Percentiles rank a stretch among this genome's conserved stretches.
These are phyloP conservation scores for Willisornis vidua DNA, from an alignment of 2,113 vertebrate genomes.

Conservation along the genomic window DNA sequence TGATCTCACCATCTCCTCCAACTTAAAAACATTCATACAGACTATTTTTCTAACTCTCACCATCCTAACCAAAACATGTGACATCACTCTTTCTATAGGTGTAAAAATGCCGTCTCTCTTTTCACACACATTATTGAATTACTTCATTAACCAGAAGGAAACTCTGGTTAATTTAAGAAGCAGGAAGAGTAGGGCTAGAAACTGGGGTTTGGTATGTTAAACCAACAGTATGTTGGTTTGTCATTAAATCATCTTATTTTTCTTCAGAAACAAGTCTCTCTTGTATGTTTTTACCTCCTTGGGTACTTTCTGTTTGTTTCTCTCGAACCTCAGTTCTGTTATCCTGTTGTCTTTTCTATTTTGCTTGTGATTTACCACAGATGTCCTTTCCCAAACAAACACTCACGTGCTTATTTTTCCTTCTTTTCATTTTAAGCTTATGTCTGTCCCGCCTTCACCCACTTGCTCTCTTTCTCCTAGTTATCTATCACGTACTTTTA, in stretches of 20 bases:
- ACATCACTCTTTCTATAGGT: slow-evolving; percentile 51
- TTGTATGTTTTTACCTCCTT: not conserved
- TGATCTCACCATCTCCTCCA: slow-evolving; percentile 50
- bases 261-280: not conserved
- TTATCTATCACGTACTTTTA: not conserved
- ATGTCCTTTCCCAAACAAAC: not conserved
- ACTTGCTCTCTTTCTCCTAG: not conserved
- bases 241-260: not conserved
- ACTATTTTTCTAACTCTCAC: slow-evolving; percentile 35
- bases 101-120: slow-evolving; percentile 8
- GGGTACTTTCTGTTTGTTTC: not conserved
- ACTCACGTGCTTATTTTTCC: not conserved
- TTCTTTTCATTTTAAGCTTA: not conserved
- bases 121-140: slow-evolving; percentile 39
- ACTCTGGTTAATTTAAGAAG: not conserved
- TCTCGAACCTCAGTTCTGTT: not conserved
- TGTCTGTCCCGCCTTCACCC: not conserved
- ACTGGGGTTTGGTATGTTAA: not conserved
- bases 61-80: slow-evolving; percentile 58
- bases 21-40: slow-evolving; percentile 17
- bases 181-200: not conserved
- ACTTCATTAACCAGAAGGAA: slow-evolving; percentile 46
- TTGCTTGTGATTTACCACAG: not conserved
- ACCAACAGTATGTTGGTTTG: not conserved
- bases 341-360: not conserved